Conservation (phyloP, 1,140 invertebrate genomes). For the Ostrea denselamellosa region DNA sequence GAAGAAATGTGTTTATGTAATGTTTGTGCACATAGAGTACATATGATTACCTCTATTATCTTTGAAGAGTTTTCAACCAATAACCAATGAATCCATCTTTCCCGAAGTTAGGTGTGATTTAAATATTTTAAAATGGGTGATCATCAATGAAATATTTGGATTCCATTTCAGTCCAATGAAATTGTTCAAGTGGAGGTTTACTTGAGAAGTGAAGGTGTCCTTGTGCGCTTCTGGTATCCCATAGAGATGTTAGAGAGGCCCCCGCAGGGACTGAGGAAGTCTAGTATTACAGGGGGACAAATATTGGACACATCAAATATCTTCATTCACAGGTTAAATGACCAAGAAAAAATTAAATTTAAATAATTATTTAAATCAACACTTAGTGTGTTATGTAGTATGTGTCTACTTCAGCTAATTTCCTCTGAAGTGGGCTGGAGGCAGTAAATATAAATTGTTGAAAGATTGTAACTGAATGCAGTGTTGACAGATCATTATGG, state of each 20-base stretch:
- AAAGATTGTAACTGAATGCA: no score
- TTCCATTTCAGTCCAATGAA: slow-evolving; percentile 71
- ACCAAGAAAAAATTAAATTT: neutral
- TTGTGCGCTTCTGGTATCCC: slow-evolving; percentile 79
- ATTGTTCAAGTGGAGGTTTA: slow-evolving; percentile 79
- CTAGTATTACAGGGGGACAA: slow-evolving; percentile 74
- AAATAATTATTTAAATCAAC: neutral
- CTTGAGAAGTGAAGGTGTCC: slow-evolving; percentile 77
- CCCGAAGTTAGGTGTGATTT: neutral
- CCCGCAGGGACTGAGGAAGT: slow-evolving; percentile 73
- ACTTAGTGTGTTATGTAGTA: neutral
- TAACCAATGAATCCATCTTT: no score
- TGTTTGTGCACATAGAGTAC: no score
- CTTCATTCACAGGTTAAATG: slow-evolving; percentile 75
- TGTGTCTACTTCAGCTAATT: no score
- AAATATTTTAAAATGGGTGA: neutral
- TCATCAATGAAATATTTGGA: neutral
- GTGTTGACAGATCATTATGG: no score
- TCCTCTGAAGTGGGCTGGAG: no score
- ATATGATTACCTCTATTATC: no score
- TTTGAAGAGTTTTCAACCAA: no score
- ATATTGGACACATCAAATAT: slow-evolving; percentile 77
- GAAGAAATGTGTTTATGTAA: no score
- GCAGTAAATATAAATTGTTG: no score
- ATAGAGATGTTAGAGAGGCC: slow-evolving; percentile 77